These are phyloP conservation scores for Aporophyla nigra DNA, from an alignment of 2,888 invertebrate genomes.

Conservation along the genomic window DNA sequence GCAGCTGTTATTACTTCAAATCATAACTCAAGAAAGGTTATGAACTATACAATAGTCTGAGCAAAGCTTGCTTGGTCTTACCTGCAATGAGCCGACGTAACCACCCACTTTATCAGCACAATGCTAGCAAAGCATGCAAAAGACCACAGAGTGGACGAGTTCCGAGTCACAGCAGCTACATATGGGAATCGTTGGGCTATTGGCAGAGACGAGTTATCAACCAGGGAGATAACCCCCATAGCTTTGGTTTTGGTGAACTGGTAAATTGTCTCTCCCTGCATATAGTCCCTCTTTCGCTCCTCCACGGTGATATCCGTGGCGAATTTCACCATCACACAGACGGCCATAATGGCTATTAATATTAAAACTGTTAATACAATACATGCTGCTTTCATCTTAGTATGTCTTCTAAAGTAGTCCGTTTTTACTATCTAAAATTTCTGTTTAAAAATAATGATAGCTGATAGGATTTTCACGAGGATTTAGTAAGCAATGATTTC, in stretches of 20 bases:
- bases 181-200: slow-evolving; percentile 78
- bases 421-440: neutral
- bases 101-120: slow-evolving; percentile 81
- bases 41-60: neutral
- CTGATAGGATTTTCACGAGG: neutral
- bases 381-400: slow-evolving; percentile 83
- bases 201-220: slow-evolving; percentile 69
- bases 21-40: neutral
- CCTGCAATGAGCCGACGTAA: slow-evolving; percentile 85
- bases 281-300: slow-evolving; percentile 75
- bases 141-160: slow-evolving; percentile 75
- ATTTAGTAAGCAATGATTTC: neutral
- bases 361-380: slow-evolving; percentile 79
- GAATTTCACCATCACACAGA: slow-evolving; percentile 87
- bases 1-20: neutral
- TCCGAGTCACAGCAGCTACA: slow-evolving; percentile 82
- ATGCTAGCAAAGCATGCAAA: slow-evolving; percentile 85
- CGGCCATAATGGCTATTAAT: slow-evolving; percentile 81
- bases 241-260: slow-evolving; percentile 69
- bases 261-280: slow-evolving; percentile 67
- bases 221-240: slow-evolving; percentile 79
- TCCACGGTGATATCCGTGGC: slow-evolving; percentile 84
- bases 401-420: neutral
- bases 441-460: neutral
- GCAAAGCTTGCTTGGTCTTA: slow-evolving; percentile 7